Conservation (phyloP, 2,113 vertebrate genomes). For the Sinocyclocheilus rhinocerous region DNA sequence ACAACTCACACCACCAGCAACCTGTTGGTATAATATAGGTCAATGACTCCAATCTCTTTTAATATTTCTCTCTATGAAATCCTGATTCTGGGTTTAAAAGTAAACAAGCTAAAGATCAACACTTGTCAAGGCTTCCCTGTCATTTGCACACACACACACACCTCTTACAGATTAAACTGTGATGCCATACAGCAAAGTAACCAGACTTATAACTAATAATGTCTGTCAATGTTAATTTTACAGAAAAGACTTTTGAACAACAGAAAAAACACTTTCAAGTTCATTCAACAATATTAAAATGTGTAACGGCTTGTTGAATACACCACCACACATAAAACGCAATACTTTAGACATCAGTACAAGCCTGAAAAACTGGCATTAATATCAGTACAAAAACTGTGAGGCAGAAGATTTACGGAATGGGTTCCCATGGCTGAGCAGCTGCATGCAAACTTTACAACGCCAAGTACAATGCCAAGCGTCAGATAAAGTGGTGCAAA, state of each 20-base stretch:
- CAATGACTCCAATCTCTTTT: background rate
- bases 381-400: too few relatives aligned
- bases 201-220: background rate
- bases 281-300: background rate
- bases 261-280: background rate
- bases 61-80: slow-evolving; percentile 4
- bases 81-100: background rate
- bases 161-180: background rate
- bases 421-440: too few relatives aligned
- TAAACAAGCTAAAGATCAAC: background rate
- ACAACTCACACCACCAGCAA: background rate
- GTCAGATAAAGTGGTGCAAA: too few relatives aligned
- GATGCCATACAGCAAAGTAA: background rate
- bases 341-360: background rate
- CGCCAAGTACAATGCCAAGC: too few relatives aligned
- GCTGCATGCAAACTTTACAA: too few relatives aligned
- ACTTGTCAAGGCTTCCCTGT: background rate
- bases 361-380: background rate
- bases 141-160: background rate
- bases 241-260: background rate
- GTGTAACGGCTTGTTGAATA: background rate
- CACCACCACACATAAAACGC: background rate
- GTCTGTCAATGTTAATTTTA: background rate
- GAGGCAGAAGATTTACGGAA: too few relatives aligned
- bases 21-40: background rate